Base-by-base conservation (phyloP, 2,888 invertebrate genomes). In the Lepidochrysops patricia region DNA sequence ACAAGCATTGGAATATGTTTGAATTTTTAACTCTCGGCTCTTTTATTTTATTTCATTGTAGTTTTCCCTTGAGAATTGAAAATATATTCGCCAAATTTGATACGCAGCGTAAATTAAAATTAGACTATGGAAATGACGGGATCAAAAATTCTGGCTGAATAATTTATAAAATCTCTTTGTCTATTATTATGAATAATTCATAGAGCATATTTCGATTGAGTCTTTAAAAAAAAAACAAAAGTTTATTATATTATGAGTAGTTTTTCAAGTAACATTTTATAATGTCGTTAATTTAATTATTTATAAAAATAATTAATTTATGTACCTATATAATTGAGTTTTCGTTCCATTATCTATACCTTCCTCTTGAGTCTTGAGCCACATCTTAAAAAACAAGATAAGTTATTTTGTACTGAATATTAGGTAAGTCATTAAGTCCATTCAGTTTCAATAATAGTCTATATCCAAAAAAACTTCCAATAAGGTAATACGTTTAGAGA, bases 401-500 rank as follows among this genome's bases (percentile, higher is more conserved):
- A n/a, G 34, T 34, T 12, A 19, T 43, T 43, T 19, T 19, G 9
- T 4, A 43, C 37, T 15, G 6, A 37, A 37, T 7, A 23, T 43
- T 12, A 43, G 7, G 13, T 26, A 50, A 13, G 25, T 50, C 26
- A 50, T 26, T 26, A 5, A 50, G 43, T 43, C 43, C 43, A 26
- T 15, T 2, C 5, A 37, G n/a, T 50, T 50, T 50, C 50, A 50
- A 25, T 5, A 29, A 29, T 50, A 50, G 25, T 26, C 27, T 52
- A 23, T 43, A 43, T 23, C 4, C 19, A 52, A 32, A 29, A 54
- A 19, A 54, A 27, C 52, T 74, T 73, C 76, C 75, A 75, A 72
- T 70, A 69, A 70, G 76, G 72, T 70, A 74, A 72, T 66, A 67
- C 29, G 9, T 60, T 57, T 48, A 57, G 29, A 29, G 13, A 57